These are phyloP conservation scores for Kradibia gibbosae DNA, from an alignment of 1,140 invertebrate genomes.

Conservation along the genomic window DNA sequence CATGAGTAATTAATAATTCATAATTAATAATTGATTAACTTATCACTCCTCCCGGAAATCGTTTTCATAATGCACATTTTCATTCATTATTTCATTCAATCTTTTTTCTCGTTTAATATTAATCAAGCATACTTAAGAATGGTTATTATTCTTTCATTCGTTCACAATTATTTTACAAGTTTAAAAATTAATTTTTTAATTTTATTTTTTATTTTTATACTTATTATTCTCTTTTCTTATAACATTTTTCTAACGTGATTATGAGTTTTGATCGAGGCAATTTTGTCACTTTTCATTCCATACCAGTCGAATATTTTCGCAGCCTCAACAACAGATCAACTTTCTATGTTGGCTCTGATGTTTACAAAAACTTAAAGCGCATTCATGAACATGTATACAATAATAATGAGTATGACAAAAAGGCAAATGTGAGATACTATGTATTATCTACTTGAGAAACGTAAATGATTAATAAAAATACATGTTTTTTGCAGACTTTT, in stretches of 20 bases:
- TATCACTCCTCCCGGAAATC: conserved; percentile 55
- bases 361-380: conserved; percentile 38
- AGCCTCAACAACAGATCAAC: conserved; percentile 36
- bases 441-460: conserved; percentile 21
- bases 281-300: conserved; percentile 35
- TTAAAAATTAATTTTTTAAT: conserved; percentile 50
- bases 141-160: conserved; percentile 52
- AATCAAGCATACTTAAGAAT: conserved; percentile 58
- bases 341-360: conserved; percentile 24
- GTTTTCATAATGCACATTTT: conserved; percentile 55
- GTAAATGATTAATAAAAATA: conserved; percentile 45
- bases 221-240: conserved; percentile 44
- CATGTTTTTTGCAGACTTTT: conserved; percentile 28
- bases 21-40: conserved; percentile 61
- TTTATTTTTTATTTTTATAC: conserved; percentile 43
- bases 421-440: neutral
- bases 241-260: conserved; percentile 52
- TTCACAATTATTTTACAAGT: conserved; percentile 53
- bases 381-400: conserved; percentile 48
- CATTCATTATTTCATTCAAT: conserved; percentile 51
- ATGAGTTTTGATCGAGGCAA: conserved; percentile 50
- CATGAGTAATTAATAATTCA: conserved; percentile 64
- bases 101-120: conserved; percentile 50
- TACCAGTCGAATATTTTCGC: conserved; percentile 10
- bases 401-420: conserved; percentile 33